Base-by-base conservation (phyloP, 30 jellyfish, hydroid and myxozoan genomes). In the Morbakka virulenta region DNA sequence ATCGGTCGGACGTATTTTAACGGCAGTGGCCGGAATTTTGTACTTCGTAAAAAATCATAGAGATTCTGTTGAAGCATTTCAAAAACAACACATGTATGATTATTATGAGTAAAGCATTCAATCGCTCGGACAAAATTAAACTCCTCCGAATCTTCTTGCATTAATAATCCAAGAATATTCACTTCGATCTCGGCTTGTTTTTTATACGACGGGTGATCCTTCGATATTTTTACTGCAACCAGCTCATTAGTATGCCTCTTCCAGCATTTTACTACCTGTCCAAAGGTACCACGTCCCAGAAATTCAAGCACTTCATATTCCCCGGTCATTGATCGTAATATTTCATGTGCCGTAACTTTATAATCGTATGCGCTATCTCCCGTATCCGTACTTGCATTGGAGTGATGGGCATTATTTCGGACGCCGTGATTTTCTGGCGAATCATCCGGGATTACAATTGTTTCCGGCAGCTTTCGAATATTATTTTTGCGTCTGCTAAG, bases 181-280 rank as follows among this genome's bases (percentile, higher is more conserved):
- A 92, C 98, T 92, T 92, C 98, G 52, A 92, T 92, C 67, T 92
- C 98, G 28, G 98, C 98, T 72, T 92, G 98, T 61, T 92, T 92
- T 62, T 86, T 84, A 63, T 92, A 92, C 14, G 98, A 92, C 20
- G 98, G 98, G 72, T 92, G 98, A 61, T 92, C 98, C 77, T 92
- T 92, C 17, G 98, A 92, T 35, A 92, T 92, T 70, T 92, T 92
- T 53, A 92, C 98, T 3, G 98, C 98, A 68, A 92, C 98, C 12
- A 92, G 57, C 49, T 92, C 96, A 69, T 92, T 92, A 34, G 98
- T 92, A 52, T 92, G 98, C 27, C 98, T 85, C 62, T 92, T 92
- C 98, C 98, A 92, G 63, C 98, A 92, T 76, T 92, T 92, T 30
- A 92, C 98, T 80, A 92, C 98, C 77, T 92, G 98, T 14, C 98